These are phyloP conservation scores for Nestor notabilis DNA, from an alignment of 2,113 vertebrate genomes.

Conservation along the genomic window DNA sequence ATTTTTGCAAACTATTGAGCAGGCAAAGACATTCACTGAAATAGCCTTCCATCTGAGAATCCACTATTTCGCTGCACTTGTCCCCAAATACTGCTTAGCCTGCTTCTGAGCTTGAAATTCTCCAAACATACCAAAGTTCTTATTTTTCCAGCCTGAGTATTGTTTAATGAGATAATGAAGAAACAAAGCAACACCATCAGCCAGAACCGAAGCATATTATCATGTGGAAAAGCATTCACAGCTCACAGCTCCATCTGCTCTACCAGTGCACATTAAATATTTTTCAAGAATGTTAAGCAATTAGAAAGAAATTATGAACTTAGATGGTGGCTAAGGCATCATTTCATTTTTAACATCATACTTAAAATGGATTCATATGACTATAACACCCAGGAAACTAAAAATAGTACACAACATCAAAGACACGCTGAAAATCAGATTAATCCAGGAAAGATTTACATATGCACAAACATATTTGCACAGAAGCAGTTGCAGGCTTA, in stretches of 20 bases:
- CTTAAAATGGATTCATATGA: conserved; percentile 10
- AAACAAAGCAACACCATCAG: conserved; percentile 47
- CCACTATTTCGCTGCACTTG: background rate
- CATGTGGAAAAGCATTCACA: background rate
- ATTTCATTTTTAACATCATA: conserved; percentile 35
- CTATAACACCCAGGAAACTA: background rate
- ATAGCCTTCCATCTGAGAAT: background rate
- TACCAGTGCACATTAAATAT: conserved; percentile 60
- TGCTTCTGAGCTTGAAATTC: background rate
- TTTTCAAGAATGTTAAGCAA: conserved; percentile 48
- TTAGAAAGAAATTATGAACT: conserved; percentile 49
- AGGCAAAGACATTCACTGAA: background rate
- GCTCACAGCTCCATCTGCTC: conserved; percentile 71
- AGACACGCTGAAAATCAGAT: background rate
- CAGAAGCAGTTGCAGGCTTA: background rate
- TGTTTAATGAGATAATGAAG: conserved; percentile 63
- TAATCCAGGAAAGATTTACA: background rate
- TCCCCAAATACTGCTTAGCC: background rate
- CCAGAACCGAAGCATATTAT: conserved; percentile 51
- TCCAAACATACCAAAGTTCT: background rate
- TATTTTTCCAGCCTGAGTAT: background rate
- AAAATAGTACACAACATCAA: background rate
- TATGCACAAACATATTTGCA: background rate
- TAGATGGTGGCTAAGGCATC: conserved; percentile 32
- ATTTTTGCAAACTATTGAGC: background rate